phyloP scores from a whole-genome alignment of 2,113 vertebrate species.

The zebrafish (Danio rerio) region GRCz12tu NC_133182.1:43089501-43090000 shows the following conservation, averaged over 20 bases:
- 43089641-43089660: conserved; percentile 91
- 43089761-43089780: conserved; percentile 94
- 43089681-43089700: background rate
- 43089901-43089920: conserved; percentile 48
- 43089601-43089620: conserved; percentile 58
- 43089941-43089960: background rate
- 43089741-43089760: conserved; percentile 89
- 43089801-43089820: conserved; percentile 82
- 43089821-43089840: conserved; percentile 86
- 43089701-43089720: background rate
- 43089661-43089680: background rate
- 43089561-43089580: conserved; percentile 74
- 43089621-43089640: conserved; percentile 88
- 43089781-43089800: conserved; percentile 87
- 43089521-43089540: conserved; percentile 81
- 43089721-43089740: conserved; percentile 29
- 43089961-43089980: too few species aligned
- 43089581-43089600: conserved; percentile 18
- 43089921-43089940: conserved; percentile 43
- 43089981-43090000: too few species aligned
- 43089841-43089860: conserved; percentile 85
- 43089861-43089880: conserved; percentile 94
- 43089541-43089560: conserved; percentile 86
- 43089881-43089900: conserved; percentile 53
- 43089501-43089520: conserved; percentile 87